Conservation (phyloP, 1,140 invertebrate genomes). For the Grapholita molesta region DNA sequence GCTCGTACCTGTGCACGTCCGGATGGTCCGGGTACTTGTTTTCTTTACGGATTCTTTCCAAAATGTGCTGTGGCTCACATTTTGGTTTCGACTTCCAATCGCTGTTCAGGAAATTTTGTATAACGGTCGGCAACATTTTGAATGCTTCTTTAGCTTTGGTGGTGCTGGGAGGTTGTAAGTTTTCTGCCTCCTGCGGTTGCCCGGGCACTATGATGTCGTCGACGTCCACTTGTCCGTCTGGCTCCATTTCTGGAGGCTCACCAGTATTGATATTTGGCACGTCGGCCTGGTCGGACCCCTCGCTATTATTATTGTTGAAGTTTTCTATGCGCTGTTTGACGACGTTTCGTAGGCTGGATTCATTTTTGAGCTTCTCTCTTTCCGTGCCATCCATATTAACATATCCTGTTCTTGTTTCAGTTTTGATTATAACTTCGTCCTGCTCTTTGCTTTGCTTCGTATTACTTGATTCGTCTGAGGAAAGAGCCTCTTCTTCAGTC, state of each 20-base stretch:
- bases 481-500: conserved; percentile 8
- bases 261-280: not conserved
- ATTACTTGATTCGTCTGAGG: conserved; percentile 18
- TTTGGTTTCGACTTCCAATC: conserved; percentile 65
- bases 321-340: conserved; percentile 59
- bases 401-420: conserved; percentile 65
- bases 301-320: conserved; percentile 41
- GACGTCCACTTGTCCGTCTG: conserved; percentile 45
- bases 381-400: conserved; percentile 71
- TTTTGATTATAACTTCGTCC: conserved; percentile 60
- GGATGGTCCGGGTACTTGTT: conserved; percentile 78
- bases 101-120: conserved; percentile 69
- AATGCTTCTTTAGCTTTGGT: conserved; percentile 57
- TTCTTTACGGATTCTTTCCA: conserved; percentile 79
- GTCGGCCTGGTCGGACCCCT: conserved; percentile 16
- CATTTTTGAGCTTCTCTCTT: conserved; percentile 59
- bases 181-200: conserved; percentile 33
- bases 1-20: conserved; percentile 78
- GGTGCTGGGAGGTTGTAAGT: conserved; percentile 44
- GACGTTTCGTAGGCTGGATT: conserved; percentile 48
- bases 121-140: conserved; percentile 67
- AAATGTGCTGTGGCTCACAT: conserved; percentile 80
- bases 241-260: conserved; percentile 2
- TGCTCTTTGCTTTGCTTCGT: conserved; percentile 29
- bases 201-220: conserved; percentile 61